Evolutionary conservation across 2,797 vertebrate species (phyloP).

Genomic region (Pseudochirops corinnae): DNA sequence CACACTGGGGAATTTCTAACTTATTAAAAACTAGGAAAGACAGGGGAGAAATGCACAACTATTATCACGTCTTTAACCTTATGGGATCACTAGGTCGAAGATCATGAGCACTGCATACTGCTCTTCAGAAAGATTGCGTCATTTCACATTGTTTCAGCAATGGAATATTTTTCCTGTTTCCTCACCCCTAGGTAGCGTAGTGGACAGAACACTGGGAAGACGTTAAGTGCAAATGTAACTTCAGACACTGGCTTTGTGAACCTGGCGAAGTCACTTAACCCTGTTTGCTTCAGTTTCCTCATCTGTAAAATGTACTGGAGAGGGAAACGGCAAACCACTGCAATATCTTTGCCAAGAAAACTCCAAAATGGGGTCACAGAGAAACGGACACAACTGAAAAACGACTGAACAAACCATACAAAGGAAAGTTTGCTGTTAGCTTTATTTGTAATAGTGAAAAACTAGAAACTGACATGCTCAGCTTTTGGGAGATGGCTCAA

Average conservation of each 20-base stretch:
- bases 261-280: not conserved
- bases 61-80: no score
- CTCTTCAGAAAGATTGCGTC: not conserved
- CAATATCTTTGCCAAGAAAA: not conserved
- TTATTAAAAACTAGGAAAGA: not conserved
- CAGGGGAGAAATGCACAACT: not conserved
- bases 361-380: not conserved
- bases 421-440: not conserved
- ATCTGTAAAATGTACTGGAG: not conserved
- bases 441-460: not conserved
- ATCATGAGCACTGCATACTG: not conserved
- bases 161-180: not conserved
- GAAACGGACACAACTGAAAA: not conserved
- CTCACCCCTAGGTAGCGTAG: not conserved
- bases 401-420: not conserved
- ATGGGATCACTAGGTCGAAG: not conserved
- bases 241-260: not conserved
- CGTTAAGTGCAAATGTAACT: not conserved
- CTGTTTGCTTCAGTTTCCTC: not conserved
- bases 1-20: not conserved
- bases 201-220: not conserved
- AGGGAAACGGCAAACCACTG: not conserved
- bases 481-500: not conserved
- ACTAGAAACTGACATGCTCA: not conserved
- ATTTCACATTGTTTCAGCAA: not conserved